Conservation (phyloP, 2,888 invertebrate genomes). For the Apocheima hispidaria region DNA sequence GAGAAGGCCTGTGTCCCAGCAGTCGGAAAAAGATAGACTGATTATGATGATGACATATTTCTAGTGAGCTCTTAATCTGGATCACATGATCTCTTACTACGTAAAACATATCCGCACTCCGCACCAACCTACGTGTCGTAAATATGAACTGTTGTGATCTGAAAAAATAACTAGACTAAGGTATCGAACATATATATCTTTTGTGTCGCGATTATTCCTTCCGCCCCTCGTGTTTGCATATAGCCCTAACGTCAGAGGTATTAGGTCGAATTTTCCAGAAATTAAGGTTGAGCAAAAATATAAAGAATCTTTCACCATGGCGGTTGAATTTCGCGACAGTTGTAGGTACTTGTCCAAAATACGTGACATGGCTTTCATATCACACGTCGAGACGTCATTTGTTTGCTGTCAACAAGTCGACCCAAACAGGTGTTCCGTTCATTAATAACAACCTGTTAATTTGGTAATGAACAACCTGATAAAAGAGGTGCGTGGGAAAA, state of each 20-base stretch:
- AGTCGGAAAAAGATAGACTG: too few relatives aligned
- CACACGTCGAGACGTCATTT: background rate
- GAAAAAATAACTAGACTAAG: background rate
- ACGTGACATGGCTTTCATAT: background rate
- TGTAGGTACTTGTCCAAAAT: background rate
- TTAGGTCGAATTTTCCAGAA: background rate
- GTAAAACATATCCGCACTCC: conserved; percentile 12
- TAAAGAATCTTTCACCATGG: background rate
- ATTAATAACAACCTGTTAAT: conserved; percentile 9
- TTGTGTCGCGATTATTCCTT: background rate
- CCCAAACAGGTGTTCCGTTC: conserved; percentile 6
- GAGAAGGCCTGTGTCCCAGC: too few relatives aligned
- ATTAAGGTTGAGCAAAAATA: background rate
- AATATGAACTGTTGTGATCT: background rate
- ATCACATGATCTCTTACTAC: conserved; percentile 31
- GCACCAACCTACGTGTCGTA: background rate
- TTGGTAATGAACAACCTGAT: conserved; percentile 4
- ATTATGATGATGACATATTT: background rate
- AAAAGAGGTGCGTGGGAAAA: conserved; percentile 6
- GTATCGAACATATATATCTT: background rate
- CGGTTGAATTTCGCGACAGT: background rate
- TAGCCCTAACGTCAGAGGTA: background rate
- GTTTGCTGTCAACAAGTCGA: conserved; percentile 1
- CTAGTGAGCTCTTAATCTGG: conserved; percentile 2
- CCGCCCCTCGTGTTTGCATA: background rate